Evolutionary conservation across 2,888 invertebrate species (phyloP), one percentile per base, ranked within the genome.

Genomic region (Ypsolopha scabrella): DNA sequence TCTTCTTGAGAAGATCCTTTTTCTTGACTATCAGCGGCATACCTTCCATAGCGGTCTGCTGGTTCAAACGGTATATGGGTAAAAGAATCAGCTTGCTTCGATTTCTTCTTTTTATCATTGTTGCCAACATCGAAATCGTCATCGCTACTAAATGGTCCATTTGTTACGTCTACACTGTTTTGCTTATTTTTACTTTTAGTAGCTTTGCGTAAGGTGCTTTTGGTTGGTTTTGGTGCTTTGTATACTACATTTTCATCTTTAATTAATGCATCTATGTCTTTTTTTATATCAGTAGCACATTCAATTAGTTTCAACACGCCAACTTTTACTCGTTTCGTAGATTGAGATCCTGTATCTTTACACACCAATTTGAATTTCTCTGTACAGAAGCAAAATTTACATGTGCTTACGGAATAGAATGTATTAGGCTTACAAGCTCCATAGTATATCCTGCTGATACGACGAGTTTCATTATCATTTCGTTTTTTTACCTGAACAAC

Each of bases 381-480:
- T 1, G 70, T 52, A 41, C 82, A 82, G 54, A 62, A 78, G 53
- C 82, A 82, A 36, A 78, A 69, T 54, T 79, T 79, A 33, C 82
- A 82, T 1, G 75, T 70, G 0, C 68, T 70, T 46, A 76, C 49
- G 0, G 79, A 73, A 50, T 81, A 82, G 80, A 81, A 82, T 48
- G 59, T 70, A 1, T 65, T 65, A 0, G 63, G 52, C 53, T 66
- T 57, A 52, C 82, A 82, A 6, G 59, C 69, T 0, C 68, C 71
- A 37, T 65, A 63, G 10, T 3, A 24, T 24, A 24, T 24, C 24
- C 24, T 24, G 2, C 2, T 24, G 24, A 24, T 24, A 24, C 24
- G 24, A 2, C 24, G 24, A 24, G 24, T 24, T 24, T 24, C 24
- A 24, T 2, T 24, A 24, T 24, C 24, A 24, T 24, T 2, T 24